Conservation (phyloP, 2,888 invertebrate genomes). For the Oxystoma pomonae region DNA sequence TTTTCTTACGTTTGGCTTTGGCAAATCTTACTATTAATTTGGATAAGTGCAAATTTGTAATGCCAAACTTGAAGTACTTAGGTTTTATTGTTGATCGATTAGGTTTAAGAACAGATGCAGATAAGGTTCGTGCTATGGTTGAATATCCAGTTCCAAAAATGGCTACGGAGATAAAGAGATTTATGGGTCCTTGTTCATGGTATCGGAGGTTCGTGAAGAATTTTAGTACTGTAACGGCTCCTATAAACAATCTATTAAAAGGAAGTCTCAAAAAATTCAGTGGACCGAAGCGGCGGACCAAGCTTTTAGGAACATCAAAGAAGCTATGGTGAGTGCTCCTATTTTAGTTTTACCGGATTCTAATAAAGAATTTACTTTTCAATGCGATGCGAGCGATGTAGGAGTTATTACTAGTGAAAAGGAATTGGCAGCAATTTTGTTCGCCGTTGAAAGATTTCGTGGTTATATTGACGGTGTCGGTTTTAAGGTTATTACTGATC, state of each 20-base stretch:
- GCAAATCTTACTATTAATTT: not conserved
- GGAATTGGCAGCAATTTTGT: too few species aligned
- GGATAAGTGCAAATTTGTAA: not conserved
- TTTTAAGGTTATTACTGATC: too few species aligned
- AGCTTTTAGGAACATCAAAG: slow-evolving; percentile 14
- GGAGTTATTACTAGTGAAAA: not conserved
- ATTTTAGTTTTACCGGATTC: slow-evolving; percentile 26
- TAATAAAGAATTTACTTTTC: not conserved
- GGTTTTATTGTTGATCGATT: slow-evolving; percentile 12
- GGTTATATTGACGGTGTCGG: too few species aligned
- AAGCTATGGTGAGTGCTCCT: slow-evolving; percentile 13
- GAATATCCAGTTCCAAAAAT: slow-evolving; percentile 12
- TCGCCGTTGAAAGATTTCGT: too few species aligned
- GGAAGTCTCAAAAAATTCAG: slow-evolving; percentile 10
- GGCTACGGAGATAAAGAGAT: slow-evolving; percentile 14
- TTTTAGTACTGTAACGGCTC: slow-evolving; percentile 7
- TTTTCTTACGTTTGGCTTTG: too few species aligned
- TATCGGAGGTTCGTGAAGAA: slow-evolving; percentile 15
- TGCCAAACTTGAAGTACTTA: not conserved
- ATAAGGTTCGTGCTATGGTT: slow-evolving; percentile 9
- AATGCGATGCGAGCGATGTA: slow-evolving; percentile 5
- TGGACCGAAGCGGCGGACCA: slow-evolving; percentile 8
- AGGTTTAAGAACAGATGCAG: slow-evolving; percentile 8
- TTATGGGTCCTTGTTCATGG: slow-evolving; percentile 16
- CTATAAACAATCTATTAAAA: slow-evolving; percentile 7